Percentiles rank a stretch among this genome's conserved stretches.
phyloP scores from a whole-genome alignment of 2,113 vertebrate genomes.

The Lepus europaeus region DNA sequence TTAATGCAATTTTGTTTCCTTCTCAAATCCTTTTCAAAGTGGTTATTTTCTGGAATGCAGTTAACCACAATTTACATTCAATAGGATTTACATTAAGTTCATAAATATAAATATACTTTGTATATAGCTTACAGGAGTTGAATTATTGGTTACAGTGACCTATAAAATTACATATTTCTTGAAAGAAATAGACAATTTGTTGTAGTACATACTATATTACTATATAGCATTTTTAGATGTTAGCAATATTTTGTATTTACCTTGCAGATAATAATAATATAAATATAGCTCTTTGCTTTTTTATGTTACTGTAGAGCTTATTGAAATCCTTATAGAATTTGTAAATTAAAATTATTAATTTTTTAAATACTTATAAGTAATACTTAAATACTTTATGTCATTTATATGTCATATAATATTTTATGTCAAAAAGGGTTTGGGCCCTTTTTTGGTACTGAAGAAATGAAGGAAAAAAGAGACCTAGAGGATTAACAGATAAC shows the following conservation, averaged over 20 bases:
- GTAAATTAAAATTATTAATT: neutral
- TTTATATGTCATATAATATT: no score
- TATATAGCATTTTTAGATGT: neutral
- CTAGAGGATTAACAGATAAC: neutral
- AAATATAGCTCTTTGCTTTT: neutral
- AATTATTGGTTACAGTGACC: conserved; percentile 13
- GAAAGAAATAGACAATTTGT: neutral
- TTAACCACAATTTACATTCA: conserved; percentile 59
- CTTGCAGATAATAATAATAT: neutral
- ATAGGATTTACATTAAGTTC: conserved; percentile 38
- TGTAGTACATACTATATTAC: neutral
- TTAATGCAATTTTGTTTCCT: conserved; percentile 35
- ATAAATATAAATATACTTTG: conserved; percentile 9
- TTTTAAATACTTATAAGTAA: neutral
- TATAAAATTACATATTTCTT: conserved; percentile 11
- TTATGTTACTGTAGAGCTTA: neutral
- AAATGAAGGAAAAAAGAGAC: neutral
- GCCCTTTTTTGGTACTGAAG: neutral
- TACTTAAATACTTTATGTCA: neutral
- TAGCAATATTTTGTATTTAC: neutral
- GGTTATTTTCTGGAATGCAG: conserved; percentile 49
- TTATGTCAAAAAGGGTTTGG: neutral
- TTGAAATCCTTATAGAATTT: neutral
- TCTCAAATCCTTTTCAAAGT: conserved; percentile 50
- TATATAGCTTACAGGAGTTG: neutral